These are phyloP conservation scores for Cactoblastis cactorum DNA, from an alignment of 2,888 invertebrate genomes.

Conservation along the genomic window DNA sequence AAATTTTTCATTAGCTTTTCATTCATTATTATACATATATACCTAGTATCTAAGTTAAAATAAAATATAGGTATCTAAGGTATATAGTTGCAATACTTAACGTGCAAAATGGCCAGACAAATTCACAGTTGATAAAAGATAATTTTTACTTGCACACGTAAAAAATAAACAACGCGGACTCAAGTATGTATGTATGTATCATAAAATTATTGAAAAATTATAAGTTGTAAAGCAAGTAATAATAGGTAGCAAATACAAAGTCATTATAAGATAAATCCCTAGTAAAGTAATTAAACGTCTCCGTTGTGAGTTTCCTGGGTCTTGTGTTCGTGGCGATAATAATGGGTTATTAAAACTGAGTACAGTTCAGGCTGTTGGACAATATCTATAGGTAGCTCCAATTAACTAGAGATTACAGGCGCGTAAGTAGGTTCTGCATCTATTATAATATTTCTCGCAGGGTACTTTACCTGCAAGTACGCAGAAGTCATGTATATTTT, in stretches of 20 bases:
- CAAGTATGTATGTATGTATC: not conserved
- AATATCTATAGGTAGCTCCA: conserved; percentile 21
- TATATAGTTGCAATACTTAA: too few species aligned
- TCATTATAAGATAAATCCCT: conserved; percentile 9
- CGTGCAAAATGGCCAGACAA: too few species aligned
- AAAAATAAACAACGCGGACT: not conserved
- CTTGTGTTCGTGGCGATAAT: conserved; percentile 31
- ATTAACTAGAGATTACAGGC: conserved; percentile 8
- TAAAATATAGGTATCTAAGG: too few species aligned
- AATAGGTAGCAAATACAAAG: conserved; percentile 8
- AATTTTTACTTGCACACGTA: not conserved
- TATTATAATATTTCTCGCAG: too few species aligned
- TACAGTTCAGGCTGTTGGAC: conserved; percentile 26
- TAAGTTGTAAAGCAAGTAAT: not conserved
- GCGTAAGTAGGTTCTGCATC: conserved; percentile 3
- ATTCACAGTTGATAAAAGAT: not conserved
- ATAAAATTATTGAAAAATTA: conserved; percentile 4
- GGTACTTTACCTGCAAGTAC: too few species aligned
- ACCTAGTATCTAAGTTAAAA: too few species aligned
- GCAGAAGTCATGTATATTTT: too few species aligned
- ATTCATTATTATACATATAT: too few species aligned
- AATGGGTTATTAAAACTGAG: conserved; percentile 26
- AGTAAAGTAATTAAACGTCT: conserved; percentile 12
- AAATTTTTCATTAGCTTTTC: too few species aligned
- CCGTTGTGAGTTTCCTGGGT: conserved; percentile 16